These are phyloP conservation scores for Tragelaphus strepsiceros DNA, from an alignment of 2,113 vertebrate genomes.

Conservation along the genomic window DNA sequence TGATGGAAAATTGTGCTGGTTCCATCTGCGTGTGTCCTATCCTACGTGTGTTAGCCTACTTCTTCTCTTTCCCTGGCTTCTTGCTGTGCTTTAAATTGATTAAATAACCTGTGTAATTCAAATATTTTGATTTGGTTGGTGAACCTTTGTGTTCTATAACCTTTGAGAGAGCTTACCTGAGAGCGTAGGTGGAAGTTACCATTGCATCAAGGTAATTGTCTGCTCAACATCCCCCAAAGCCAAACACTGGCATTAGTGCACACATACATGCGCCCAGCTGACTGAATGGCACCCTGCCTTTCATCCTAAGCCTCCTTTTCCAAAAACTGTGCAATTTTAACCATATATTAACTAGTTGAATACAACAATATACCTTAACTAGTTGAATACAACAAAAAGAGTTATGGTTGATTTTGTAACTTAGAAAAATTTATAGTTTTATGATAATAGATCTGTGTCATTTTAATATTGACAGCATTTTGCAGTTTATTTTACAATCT, in stretches of 20 bases:
- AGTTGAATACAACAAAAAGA: neutral
- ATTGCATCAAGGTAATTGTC: neutral
- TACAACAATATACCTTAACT: neutral
- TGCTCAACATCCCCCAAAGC: neutral
- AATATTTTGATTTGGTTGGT: neutral
- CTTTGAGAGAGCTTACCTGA: neutral
- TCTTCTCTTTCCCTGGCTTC: neutral
- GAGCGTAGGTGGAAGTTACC: neutral
- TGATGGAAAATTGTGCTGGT: neutral
- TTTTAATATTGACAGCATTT: neutral
- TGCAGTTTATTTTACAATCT: neutral
- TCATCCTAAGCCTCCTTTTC: neutral
- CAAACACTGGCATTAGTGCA: neutral
- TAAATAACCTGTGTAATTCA: neutral
- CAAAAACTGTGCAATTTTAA: neutral
- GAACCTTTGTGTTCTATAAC: neutral
- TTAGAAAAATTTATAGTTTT: neutral
- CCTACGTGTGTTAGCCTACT: neutral
- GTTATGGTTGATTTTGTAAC: neutral
- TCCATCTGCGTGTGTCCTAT: neutral
- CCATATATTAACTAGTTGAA: neutral
- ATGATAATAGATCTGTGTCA: neutral
- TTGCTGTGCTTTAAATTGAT: neutral
- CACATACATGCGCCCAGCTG: accelerated
- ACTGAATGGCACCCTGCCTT: neutral